These are phyloP conservation scores for Micrasema longulum DNA, from an alignment of 1,140 invertebrate species.

Conservation along the genomic window DNA sequence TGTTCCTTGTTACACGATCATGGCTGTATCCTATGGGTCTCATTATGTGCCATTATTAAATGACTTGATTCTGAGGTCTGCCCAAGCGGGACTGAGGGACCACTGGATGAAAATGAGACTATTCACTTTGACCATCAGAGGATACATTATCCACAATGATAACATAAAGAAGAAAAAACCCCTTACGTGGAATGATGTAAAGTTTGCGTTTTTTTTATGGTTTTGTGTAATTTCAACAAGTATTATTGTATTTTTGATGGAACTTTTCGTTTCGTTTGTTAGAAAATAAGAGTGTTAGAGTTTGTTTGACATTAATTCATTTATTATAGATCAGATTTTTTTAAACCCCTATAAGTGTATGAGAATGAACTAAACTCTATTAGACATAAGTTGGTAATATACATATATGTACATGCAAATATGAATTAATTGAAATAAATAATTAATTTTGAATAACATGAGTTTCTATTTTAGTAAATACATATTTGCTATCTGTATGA, in stretches of 20 bases:
- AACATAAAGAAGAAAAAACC: background rate
- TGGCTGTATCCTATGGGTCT: constrained; percentile 22
- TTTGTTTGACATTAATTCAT: too few species aligned
- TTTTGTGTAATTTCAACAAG: background rate
- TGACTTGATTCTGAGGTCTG: background rate
- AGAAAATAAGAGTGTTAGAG: too few species aligned
- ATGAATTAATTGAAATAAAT: too few species aligned
- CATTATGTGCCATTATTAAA: background rate
- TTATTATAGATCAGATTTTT: too few species aligned
- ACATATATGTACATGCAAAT: too few species aligned
- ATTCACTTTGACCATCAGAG: background rate
- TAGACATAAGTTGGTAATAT: too few species aligned
- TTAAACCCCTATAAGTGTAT: too few species aligned
- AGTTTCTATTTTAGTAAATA: too few species aligned
- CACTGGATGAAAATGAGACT: constrained; percentile 18
- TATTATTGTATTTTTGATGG: background rate
- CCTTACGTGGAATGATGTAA: background rate
- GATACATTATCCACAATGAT: background rate
- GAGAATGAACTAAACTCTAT: too few species aligned
- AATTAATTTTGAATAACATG: too few species aligned
- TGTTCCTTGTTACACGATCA: constrained; percentile 19
- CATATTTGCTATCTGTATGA: too few species aligned
- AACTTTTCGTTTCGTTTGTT: background rate
- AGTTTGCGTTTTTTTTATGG: background rate
- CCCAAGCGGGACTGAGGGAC: constrained; percentile 6